Evolutionary conservation across 2,888 invertebrate species (phyloP), one percentile per base, ranked within the genome.

Genomic region (Brenthis hecate): DNA sequence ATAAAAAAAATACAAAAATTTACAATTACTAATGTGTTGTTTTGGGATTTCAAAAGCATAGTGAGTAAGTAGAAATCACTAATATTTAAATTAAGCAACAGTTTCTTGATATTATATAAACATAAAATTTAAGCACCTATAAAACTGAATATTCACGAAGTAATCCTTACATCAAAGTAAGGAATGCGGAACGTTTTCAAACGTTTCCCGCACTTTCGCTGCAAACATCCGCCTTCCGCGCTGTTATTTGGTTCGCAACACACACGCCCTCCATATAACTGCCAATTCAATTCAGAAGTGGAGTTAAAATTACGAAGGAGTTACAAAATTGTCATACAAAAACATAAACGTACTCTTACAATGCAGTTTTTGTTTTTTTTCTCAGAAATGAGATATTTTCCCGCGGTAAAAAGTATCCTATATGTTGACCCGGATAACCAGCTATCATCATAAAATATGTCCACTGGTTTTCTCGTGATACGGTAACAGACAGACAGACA

Each of bases 121-220:
- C 60, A 28, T 50, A 28, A 60, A 32, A 32, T n/a, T 50, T 60
- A 32, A 60, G 32, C 32, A 32, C 50, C 16, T 32, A 62, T 62
- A 62, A 62, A 53, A 19, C 23, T 48, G 66, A 43, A 56, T 55
- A 50, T 67, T 62, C 56, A 67, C 67, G 56, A 56, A 62, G 19
- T 19, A 62, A 54, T 65, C 64, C 68, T 43, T 50, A 68, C 68
- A 71, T 72, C 66, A 74, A 69, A 68, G 74, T 72, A 63, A 69
- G 85, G 90, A 91, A 91, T 91, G 91, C 91, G 91, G 91, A 91
- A 91, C 88, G 81, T 82, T 83, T 81, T 79, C 80, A 77, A 79
- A 61, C 73, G 77, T 76, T 89, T 91, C 86, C 91, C 88, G 82
- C 80, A 90, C 91, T 91, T 91, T 92, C 91, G 88, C 88, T 85